Evolutionary conservation across 2,113 vertebrate species (phyloP).

Genomic region (Vireo altiloquus): DNA sequence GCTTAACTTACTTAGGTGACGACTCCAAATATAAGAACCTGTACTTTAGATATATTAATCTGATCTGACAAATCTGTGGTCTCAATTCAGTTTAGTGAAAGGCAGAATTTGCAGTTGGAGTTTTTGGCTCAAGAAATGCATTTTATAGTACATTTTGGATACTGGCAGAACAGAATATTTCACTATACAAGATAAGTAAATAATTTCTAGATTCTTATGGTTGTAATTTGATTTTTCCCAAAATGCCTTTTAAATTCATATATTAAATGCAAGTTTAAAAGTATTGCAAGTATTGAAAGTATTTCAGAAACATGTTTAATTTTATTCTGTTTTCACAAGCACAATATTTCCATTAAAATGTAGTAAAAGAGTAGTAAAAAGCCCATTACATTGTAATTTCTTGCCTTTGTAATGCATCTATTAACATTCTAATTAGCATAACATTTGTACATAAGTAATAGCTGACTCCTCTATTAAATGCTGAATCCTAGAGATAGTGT

Average conservation of each 20-base stretch:
- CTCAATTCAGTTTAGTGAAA: neutral
- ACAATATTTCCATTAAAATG: neutral
- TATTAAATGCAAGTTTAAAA: neutral
- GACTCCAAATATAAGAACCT: neutral
- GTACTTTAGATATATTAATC: neutral
- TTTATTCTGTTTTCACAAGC: neutral
- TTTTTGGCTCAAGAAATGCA: neutral
- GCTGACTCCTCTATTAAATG: neutral
- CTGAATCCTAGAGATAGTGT: neutral
- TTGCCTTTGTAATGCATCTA: neutral
- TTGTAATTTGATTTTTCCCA: neutral
- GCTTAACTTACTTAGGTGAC: neutral
- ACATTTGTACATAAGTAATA: neutral
- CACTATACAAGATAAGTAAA: neutral
- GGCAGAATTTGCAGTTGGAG: neutral
- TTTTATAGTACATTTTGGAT: neutral
- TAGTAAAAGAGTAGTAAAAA: neutral
- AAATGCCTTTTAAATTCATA: neutral
- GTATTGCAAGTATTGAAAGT: neutral
- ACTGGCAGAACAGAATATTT: neutral
- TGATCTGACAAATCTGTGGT: neutral
- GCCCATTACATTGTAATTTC: neutral
- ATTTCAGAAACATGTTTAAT: neutral
- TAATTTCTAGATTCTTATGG: neutral
- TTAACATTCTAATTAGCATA: neutral